Evolutionary conservation across 2,888 invertebrate species (phyloP).

Genomic region (Lepeophtheirus nordmannii): DNA sequence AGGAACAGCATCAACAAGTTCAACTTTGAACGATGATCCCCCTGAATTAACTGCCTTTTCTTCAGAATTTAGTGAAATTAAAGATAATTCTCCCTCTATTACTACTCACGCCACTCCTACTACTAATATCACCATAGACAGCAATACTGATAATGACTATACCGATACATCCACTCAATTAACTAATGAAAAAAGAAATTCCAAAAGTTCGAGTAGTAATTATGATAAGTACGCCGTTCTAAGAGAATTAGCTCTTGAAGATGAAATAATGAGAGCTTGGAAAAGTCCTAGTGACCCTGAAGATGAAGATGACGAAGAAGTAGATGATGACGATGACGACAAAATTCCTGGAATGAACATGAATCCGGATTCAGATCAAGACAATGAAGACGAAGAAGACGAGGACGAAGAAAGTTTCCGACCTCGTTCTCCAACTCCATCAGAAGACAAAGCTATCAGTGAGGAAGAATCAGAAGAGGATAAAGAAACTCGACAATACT

Average conservation of each 20-base stretch:
- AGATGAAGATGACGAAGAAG: slow-evolving; percentile 10
- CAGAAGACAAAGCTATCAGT: not conserved
- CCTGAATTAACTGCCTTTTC: not conserved
- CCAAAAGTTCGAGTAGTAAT: not conserved
- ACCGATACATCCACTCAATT: not conserved
- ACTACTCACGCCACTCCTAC: too few relatives aligned
- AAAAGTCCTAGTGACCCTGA: slow-evolving; percentile 11
- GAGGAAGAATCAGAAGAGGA: slow-evolving; percentile 4
- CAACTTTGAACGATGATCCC: not conserved
- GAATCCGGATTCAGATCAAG: slow-evolving; percentile 3
- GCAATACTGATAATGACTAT: too few relatives aligned
- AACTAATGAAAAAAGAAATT: too few relatives aligned
- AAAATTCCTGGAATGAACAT: not conserved
- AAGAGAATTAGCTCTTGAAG: slow-evolving; percentile 61
- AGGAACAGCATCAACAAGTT: not conserved
- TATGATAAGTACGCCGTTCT: slow-evolving; percentile 73
- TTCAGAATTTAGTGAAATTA: not conserved
- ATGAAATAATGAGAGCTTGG: slow-evolving; percentile 31
- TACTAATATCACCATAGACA: too few relatives aligned
- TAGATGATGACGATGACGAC: not conserved
- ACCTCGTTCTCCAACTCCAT: not conserved
- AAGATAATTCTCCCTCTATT: not conserved
- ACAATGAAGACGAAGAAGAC: not conserved
- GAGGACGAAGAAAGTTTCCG: not conserved
- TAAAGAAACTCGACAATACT: not conserved